Conservation (phyloP, 1,140 invertebrate species). For the Subanguina moxae region DNA sequence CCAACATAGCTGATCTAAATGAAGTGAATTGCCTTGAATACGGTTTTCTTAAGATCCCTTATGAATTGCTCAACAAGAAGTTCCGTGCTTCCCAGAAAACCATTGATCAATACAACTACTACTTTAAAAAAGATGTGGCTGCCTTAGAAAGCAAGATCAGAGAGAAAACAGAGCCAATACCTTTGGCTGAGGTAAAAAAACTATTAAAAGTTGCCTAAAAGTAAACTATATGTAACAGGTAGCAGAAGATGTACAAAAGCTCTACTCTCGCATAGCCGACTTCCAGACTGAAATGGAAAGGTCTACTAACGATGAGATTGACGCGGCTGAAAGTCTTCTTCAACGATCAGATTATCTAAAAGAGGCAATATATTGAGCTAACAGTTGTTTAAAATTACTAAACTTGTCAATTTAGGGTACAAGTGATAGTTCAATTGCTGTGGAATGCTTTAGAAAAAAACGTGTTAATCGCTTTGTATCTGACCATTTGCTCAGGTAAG, state of each 20-base stretch:
- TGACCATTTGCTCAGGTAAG: conserved; percentile 80
- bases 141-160: conserved; percentile 33
- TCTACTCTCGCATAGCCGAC: conserved; percentile 14
- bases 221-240: conserved; percentile 23
- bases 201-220: neutral
- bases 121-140: conserved; percentile 39
- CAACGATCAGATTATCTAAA: conserved; percentile 86
- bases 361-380: conserved; percentile 20
- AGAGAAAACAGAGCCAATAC: conserved; percentile 26
- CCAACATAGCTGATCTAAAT: conserved; percentile 19
- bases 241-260: conserved; percentile 17
- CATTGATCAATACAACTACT: conserved; percentile 38
- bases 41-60: conserved; percentile 70
- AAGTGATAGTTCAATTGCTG: conserved; percentile 33
- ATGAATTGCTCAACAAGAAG: conserved; percentile 94
- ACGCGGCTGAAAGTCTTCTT: conserved; percentile 79
- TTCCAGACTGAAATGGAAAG: conserved; percentile 68
- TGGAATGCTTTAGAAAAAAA: conserved; percentile 73
- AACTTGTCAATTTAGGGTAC: conserved; percentile 12
- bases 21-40: conserved; percentile 30
- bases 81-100: conserved; percentile 73
- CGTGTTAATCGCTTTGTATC: conserved; percentile 88
- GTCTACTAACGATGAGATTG: conserved; percentile 84
- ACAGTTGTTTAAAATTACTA: too few species aligned
- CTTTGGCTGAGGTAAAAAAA: conserved; percentile 29